Evolutionary conservation across 2,888 invertebrate genomes (phyloP), one percentile per base, ranked within the genome.

Genomic region (Drosophila buzzatii): DNA sequence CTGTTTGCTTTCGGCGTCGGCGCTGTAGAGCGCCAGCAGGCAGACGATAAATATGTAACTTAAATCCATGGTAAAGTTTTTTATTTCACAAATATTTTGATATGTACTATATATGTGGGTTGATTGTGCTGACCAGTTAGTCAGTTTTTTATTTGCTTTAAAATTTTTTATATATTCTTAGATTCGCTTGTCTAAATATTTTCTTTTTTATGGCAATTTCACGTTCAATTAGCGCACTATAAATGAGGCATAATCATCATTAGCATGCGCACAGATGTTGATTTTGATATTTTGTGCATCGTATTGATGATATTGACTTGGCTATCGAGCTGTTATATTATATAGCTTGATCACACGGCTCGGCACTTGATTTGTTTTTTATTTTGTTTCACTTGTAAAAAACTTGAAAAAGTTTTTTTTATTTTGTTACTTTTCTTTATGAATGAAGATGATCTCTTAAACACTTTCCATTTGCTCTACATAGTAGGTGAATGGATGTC

Each of bases 141-240:
- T 63, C 70, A 77, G 70, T 61, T 56, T 44, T 37, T 45, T 67
- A 47, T 61, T 71, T 66, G 60, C 58, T 64, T 56, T 61, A 18
- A 12, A 31, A 6, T 27, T 51, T 31, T 18, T 44, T 44, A 0
- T 59, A 39, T 49, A 59, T 49, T 59, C 67, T 61, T 67, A 49
- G 44, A 70, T 75, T 74, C 61, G 78, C 60, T 72, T 70, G 72
- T 73, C 74, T 62, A 61, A 53, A 66, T 81, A 62, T n/a, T 72
- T 75, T 75, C 31, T 12, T 74, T 74, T 75, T 79, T 79, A 75
- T 84, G 82, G 85, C 83, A 86, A 90, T 90, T 91, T 91, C 91
- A 92, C 91, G 89, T 90, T 90, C 91, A 92, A 92, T 92, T 92
- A 92, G 87, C 91, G 90, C 92, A 79, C 79, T 81, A 79, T 81